These are phyloP conservation scores for Diphyllodes magnificus DNA, from an alignment of 2,113 vertebrate species.

Conservation along the genomic window DNA sequence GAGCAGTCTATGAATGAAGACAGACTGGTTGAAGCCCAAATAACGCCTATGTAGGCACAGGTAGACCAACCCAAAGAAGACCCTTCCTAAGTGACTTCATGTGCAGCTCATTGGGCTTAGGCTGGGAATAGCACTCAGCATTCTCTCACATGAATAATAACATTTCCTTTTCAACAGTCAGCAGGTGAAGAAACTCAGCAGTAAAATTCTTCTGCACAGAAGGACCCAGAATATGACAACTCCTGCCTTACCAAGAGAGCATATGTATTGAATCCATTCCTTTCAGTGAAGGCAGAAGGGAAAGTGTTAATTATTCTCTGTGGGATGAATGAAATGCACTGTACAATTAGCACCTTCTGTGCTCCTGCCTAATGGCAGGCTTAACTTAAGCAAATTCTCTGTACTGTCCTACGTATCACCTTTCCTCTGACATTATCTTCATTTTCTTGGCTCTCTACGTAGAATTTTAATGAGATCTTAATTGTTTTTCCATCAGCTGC, in stretches of 20 bases:
- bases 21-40: not conserved
- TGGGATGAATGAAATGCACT: constrained; percentile 38
- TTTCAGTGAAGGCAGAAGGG: not conserved
- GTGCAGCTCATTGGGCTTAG: not conserved
- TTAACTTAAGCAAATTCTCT: constrained; percentile 41
- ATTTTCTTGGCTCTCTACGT: constrained; percentile 26
- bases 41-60: not conserved
- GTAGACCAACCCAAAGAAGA: not conserved
- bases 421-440: constrained; percentile 53
- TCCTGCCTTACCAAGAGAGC: not conserved
- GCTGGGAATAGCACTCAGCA: not conserved
- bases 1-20: not conserved
- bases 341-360: constrained; percentile 45
- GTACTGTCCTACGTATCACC: constrained; percentile 33
- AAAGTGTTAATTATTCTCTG: constrained; percentile 53
- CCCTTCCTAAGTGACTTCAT: not conserved
- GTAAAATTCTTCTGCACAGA: not conserved
- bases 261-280: not conserved
- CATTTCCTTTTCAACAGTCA: not conserved
- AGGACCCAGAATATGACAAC: not conserved
- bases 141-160: not conserved
- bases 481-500: constrained; percentile 59
- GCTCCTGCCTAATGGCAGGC: constrained; percentile 34
- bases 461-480: constrained; percentile 58
- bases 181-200: not conserved